Evolutionary conservation across 2,797 vertebrate genomes (phyloP), one percentile per base, ranked within the genome.

Genomic region (Sebastes cheni): DNA sequence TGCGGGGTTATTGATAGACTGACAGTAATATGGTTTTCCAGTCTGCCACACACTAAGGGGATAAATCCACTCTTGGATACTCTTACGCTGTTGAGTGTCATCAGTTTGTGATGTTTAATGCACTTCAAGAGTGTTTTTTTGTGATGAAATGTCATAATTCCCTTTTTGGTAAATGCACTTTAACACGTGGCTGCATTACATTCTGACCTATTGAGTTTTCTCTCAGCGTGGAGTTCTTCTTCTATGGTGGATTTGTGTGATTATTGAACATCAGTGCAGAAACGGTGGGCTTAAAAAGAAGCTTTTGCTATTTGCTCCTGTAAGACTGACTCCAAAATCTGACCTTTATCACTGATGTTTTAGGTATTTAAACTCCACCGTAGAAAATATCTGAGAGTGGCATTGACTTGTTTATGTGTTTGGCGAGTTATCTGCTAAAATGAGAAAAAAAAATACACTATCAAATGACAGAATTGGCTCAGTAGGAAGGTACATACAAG

Each of bases 91-190:
- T 59, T 50, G 46, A 77, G 56, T 69, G 60, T 81, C 27, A 62
- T 62, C 59, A 65, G 42, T 72, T 83, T 52, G 55, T 75, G 46
- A 30, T 65, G 64, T 77, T 81, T 60, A 77, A 61, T 77, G 85
- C 73, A 78, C 72, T 86, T 68, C 27, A 79, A 64, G 54, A 62
- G 50, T 66, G 58, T 64, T 14, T 36, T 67, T 84, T 77, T 77
- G 9, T 39, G 50, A 72, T 85, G 55, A 87, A 77, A 82, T 79
- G 77, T 76, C 54, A 77, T 82, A 74, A 78, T 81, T 82, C 64
- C 74, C 76, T 86, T 82, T 85, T 88, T 82, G 64, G 50, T 78
- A 62, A 88, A 86, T 75, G 74, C 69, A 61, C 69, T 85, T 78
- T 72, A 56, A 80, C 39, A 42, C 18, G 30, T 62, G 50, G 56